Percentiles rank a stretch among this genome's conserved stretches.
phyloP scores from a whole-genome alignment of 2,888 invertebrate genomes.

The Chironomus tentans region DNA sequence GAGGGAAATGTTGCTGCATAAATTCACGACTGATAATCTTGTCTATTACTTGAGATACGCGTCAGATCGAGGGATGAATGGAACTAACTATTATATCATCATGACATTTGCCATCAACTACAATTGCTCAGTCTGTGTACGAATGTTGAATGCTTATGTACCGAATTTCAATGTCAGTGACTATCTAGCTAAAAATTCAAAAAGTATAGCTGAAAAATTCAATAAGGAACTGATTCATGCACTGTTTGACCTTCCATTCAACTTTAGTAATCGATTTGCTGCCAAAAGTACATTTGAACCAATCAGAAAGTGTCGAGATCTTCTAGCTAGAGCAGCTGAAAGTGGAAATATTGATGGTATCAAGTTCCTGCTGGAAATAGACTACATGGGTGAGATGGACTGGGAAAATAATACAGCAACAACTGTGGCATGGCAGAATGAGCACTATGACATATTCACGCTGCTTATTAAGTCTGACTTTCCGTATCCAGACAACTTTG shows the following conservation, averaged over 20 bases:
- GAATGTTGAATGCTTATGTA: background rate
- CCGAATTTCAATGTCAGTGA: background rate
- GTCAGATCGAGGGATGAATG: background rate
- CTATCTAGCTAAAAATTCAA: background rate
- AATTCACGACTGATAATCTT: background rate
- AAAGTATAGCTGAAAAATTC: background rate
- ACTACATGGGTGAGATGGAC: background rate
- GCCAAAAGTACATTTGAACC: background rate
- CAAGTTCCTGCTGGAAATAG: background rate
- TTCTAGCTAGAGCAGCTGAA: background rate
- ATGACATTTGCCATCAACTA: background rate
- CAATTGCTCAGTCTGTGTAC: background rate
- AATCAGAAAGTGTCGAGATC: background rate
- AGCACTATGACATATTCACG: background rate
- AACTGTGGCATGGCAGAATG: background rate
- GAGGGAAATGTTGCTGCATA: background rate
- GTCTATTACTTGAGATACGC: background rate
- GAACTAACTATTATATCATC: background rate
- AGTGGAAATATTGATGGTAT: background rate
- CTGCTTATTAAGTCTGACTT: background rate
- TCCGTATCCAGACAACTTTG: background rate
- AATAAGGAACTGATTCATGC: background rate
- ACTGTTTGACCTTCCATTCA: background rate
- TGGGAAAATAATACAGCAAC: background rate
- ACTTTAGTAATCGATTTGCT: background rate